Conservation (phyloP, 2,888 invertebrate species). For the Lithophane leautieri region DNA sequence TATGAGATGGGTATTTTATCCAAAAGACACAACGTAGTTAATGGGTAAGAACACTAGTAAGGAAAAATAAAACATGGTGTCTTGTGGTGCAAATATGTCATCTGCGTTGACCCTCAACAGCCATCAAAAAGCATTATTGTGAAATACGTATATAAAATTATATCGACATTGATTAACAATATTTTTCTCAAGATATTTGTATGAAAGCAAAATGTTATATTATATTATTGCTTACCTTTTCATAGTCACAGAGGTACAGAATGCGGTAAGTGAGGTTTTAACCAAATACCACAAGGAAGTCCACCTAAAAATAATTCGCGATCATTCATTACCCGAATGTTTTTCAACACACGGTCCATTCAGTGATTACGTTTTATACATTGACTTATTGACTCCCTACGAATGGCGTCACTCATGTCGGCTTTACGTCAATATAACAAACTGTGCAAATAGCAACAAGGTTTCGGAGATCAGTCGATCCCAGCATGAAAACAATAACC, state of each 20-base stretch:
- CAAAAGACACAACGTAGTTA: not conserved
- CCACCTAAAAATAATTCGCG: not conserved
- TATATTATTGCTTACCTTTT: not conserved
- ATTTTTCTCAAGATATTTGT: not conserved
- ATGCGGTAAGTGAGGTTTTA: not conserved
- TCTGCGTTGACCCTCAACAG: not conserved
- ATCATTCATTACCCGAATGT: conserved; percentile 16
- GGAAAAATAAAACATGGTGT: not conserved
- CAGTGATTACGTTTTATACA: conserved; percentile 14
- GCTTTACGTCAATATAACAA: conserved; percentile 34
- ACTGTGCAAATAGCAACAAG: conserved; percentile 49
- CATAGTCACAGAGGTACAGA: not conserved
- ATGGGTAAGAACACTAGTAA: not conserved
- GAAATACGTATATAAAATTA: too few relatives aligned
- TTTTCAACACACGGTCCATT: conserved; percentile 28
- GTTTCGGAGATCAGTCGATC: conserved; percentile 34
- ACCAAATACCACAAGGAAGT: not conserved
- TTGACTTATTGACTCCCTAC: conserved; percentile 27
- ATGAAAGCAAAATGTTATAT: not conserved
- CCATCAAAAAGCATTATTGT: not conserved
- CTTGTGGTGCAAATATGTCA: not conserved
- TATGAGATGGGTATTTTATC: conserved; percentile 9
- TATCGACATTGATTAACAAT: not conserved
- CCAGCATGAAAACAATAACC: conserved; percentile 10
- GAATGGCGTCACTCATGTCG: conserved; percentile 39